Conservation (phyloP, 1,140 invertebrate genomes). For the Saccostrea echinata region DNA sequence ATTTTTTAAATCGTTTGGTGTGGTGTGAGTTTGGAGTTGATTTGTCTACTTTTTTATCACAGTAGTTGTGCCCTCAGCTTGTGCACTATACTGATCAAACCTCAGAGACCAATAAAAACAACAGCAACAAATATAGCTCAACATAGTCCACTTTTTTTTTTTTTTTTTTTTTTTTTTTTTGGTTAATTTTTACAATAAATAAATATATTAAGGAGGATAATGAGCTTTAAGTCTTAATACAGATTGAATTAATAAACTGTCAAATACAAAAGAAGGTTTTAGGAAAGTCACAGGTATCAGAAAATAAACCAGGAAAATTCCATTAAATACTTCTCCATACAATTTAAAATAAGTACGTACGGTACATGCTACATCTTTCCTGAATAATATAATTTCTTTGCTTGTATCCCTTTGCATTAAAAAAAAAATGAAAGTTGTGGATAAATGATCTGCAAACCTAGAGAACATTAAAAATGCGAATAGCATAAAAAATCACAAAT, state of each 20-base stretch:
- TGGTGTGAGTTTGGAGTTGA: conserved; percentile 26
- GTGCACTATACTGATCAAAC: background rate
- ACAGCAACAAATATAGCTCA: background rate
- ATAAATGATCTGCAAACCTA: background rate
- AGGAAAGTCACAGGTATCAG: too few species aligned
- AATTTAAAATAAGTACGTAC: background rate
- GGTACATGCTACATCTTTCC: background rate
- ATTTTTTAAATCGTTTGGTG: conserved; percentile 26
- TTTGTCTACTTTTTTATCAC: conserved; percentile 19
- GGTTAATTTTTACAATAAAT: too few species aligned
- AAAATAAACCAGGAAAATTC: background rate
- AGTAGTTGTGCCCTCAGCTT: conserved; percentile 4
- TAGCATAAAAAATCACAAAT: background rate
- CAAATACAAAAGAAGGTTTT: too few species aligned
- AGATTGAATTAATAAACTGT: too few species aligned
- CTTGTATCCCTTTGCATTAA: too few species aligned
- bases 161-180: too few species aligned
- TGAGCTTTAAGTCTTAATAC: too few species aligned
- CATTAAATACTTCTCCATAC: background rate
- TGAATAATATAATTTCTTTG: too few species aligned
- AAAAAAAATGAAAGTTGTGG: background rate
- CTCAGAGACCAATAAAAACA: background rate
- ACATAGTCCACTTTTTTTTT: too few species aligned
- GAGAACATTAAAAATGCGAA: background rate
- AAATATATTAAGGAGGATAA: too few species aligned